Percentiles rank a stretch among this genome's conserved stretches.
Evolutionary conservation across 2,888 invertebrate genomes (phyloP).

Genomic region (Ptychoptera contaminata): DNA sequence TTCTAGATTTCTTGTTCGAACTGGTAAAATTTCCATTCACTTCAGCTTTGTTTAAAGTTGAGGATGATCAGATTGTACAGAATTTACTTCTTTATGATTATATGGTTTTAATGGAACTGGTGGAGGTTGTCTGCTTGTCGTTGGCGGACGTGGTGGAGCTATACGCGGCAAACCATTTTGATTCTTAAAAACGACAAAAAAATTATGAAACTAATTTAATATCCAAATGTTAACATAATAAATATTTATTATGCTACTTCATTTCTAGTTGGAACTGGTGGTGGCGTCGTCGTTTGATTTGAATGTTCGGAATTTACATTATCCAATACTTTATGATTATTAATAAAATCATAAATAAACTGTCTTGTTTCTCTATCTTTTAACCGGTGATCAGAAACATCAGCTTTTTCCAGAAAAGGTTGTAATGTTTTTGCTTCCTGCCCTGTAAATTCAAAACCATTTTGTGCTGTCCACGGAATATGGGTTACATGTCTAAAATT

Average conservation of each 20-base stretch:
- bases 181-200: conserved; percentile 15
- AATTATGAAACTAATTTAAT: background rate
- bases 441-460: conserved; percentile 57
- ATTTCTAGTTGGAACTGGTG: conserved; percentile 33
- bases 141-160: conserved; percentile 34
- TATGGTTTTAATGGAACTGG: conserved; percentile 41
- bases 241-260: conserved; percentile 7
- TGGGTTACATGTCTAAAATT: conserved; percentile 82
- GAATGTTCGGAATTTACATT: conserved; percentile 49
- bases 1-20: too few relatives aligned
- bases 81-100: conserved; percentile 19
- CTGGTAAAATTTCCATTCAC: too few relatives aligned
- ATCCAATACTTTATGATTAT: conserved; percentile 67
- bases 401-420: conserved; percentile 41
- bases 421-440: conserved; percentile 34
- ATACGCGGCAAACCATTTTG: conserved; percentile 16
- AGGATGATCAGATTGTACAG: conserved; percentile 17
- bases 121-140: conserved; percentile 35
- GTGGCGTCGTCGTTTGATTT: conserved; percentile 27
- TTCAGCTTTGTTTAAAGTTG: too few relatives aligned
- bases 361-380: conserved; percentile 71
- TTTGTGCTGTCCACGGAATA: conserved; percentile 86
- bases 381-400: conserved; percentile 65
- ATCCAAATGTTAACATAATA: conserved; percentile 1
- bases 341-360: conserved; percentile 89